Evolutionary conservation across 2,113 vertebrate genomes (phyloP).

Genomic region (Neofelis nebulosa): DNA sequence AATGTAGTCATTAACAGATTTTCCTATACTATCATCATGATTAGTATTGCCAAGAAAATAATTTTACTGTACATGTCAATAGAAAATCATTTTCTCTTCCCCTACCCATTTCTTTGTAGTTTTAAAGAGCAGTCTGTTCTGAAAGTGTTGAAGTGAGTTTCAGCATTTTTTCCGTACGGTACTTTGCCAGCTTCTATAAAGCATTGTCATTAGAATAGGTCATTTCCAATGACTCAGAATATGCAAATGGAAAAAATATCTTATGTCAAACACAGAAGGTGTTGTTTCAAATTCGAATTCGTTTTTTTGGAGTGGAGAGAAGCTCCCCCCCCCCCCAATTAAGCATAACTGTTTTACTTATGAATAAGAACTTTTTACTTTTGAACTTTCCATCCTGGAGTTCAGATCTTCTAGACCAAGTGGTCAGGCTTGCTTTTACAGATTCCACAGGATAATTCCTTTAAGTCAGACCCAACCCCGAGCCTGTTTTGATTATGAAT

Average conservation of each 20-base stretch:
- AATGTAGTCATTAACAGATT: slow-evolving; percentile 31
- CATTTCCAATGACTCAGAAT: slow-evolving; percentile 66
- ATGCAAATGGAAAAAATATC: slow-evolving; percentile 55
- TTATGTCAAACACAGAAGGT: neutral
- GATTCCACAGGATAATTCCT: neutral
- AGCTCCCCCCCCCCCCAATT: neutral
- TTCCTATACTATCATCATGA: slow-evolving; percentile 35
- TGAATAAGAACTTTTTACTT: neutral
- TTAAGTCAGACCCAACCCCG: neutral
- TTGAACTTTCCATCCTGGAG: slow-evolving; percentile 1
- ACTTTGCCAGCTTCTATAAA: slow-evolving; percentile 72
- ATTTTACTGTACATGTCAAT: slow-evolving; percentile 47
- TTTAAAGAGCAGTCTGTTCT: slow-evolving; percentile 77
- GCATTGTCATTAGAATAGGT: slow-evolving; percentile 63
- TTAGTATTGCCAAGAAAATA: slow-evolving; percentile 70
- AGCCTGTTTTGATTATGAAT: neutral
- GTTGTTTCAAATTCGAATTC: slow-evolving; percentile 18
- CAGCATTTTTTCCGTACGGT: slow-evolving; percentile 53
- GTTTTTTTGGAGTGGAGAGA: neutral
- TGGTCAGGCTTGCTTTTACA: neutral
- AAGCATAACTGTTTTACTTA: neutral
- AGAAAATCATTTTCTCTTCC: slow-evolving; percentile 63
- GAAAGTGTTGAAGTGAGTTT: slow-evolving; percentile 62
- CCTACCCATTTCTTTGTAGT: slow-evolving; percentile 67
- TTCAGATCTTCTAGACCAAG: neutral